Percentiles rank a stretch among this genome's conserved stretches.
These are phyloP conservation scores for Eilema sororculum DNA, from an alignment of 2,888 invertebrate species.

Conservation along the genomic window DNA sequence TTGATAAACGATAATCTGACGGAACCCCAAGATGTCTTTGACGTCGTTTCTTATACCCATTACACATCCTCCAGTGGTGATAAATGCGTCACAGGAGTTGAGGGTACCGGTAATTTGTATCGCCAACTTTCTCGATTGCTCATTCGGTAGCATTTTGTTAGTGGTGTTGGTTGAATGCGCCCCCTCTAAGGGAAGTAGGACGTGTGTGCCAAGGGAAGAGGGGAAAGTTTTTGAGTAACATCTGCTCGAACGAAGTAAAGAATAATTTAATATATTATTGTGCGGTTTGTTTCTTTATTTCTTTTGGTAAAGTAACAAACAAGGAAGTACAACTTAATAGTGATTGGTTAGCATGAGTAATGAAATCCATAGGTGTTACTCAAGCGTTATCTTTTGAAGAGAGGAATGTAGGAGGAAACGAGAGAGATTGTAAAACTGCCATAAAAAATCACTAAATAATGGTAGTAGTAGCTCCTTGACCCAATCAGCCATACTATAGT, in stretches of 20 bases:
- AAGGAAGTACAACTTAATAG: background rate
- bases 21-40: slow-evolving; percentile 1
- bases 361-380: background rate
- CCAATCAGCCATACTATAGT: no score
- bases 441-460: no score
- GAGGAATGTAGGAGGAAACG: background rate
- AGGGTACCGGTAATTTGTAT: slow-evolving; percentile 32
- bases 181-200: background rate
- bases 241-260: background rate
- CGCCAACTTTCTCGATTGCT: slow-evolving; percentile 37
- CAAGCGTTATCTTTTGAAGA: background rate
- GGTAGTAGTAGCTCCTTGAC: no score
- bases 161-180: slow-evolving; percentile 6
- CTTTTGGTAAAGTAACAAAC: background rate
- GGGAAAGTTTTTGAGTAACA: slow-evolving; percentile 19
- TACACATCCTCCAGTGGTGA: slow-evolving; percentile 18
- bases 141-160: slow-evolving; percentile 25
- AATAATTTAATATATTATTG: slow-evolving; percentile 2
- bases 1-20: background rate
- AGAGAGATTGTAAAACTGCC: no score
- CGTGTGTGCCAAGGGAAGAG: background rate
- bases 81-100: slow-evolving; percentile 24
- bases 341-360: no score
- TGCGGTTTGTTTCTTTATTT: background rate
- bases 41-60: slow-evolving; percentile 18